phyloP scores from a whole-genome alignment of 2,113 vertebrate genomes.

The Paradoxurus hermaphroditus region DNA sequence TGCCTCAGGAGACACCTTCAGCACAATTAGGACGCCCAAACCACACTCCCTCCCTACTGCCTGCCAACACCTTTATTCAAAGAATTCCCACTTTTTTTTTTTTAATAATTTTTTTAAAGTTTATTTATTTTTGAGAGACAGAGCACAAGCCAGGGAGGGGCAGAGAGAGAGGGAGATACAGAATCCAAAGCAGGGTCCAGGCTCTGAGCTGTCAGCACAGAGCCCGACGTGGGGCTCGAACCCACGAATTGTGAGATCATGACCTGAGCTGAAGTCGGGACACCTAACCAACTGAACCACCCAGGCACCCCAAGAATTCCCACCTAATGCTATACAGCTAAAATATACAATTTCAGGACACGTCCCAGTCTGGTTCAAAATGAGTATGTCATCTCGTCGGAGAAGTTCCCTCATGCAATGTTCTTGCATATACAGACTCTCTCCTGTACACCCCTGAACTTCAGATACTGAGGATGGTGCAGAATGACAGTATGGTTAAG shows the following conservation, averaged over 20 bases:
- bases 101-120: too few relatives aligned
- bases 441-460: background rate
- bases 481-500: background rate
- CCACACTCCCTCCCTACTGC: background rate
- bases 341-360: background rate
- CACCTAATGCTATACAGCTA: background rate
- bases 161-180: too few relatives aligned
- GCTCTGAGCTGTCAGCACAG: too few relatives aligned
- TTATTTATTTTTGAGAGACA: too few relatives aligned
- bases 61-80: background rate
- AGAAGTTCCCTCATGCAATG: background rate
- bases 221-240: too few relatives aligned
- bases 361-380: background rate
- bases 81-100: background rate
- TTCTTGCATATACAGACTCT: background rate
- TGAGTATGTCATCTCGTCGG: background rate
- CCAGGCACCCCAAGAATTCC: background rate
- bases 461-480: background rate
- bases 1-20: background rate
- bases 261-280: too few relatives aligned
- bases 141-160: too few relatives aligned
- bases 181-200: too few relatives aligned
- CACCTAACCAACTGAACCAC: too few relatives aligned
- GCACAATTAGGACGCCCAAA: background rate
- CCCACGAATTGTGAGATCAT: too few relatives aligned